phyloP scores from a whole-genome alignment of 1,140 invertebrate species.

The Trachymyrmex septentrionalis region DNA sequence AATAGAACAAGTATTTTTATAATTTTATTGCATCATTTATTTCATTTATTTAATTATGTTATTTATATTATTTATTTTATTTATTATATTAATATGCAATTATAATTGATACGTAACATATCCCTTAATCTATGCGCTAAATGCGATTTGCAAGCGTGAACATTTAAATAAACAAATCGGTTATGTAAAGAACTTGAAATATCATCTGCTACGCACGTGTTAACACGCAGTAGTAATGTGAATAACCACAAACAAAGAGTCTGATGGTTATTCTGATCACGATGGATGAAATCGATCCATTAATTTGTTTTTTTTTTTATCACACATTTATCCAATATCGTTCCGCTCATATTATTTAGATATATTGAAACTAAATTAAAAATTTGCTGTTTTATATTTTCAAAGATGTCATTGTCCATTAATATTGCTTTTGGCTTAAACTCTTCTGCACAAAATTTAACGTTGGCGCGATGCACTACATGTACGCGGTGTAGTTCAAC shows the following conservation, averaged over 20 bases:
- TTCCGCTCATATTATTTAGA: neutral
- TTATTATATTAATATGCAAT: neutral
- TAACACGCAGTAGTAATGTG: neutral
- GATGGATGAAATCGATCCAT: neutral
- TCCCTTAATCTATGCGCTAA: neutral
- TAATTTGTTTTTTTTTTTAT: conserved; percentile 5
- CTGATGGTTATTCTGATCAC: too few relatives aligned
- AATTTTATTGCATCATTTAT: neutral
- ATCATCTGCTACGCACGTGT: neutral
- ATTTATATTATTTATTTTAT: neutral
- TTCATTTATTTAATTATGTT: neutral
- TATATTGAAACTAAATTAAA: neutral
- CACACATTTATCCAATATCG: neutral
- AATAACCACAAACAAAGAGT: conserved; percentile 5
- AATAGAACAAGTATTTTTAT: neutral
- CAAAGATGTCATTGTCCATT: neutral
- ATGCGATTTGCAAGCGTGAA: neutral
- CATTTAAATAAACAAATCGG: neutral
- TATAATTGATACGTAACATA: neutral
- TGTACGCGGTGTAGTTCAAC: neutral
- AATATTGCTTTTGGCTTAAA: neutral
- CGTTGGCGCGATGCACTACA: neutral
- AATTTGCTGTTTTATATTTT: neutral
- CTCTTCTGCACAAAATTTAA: neutral
- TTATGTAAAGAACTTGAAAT: neutral